A percentile compares a stretch with the other conserved stretches of the same genome.
Conservation (phyloP, 2,797 vertebrate species). For the Chaetodon trifasciatus region DNA sequence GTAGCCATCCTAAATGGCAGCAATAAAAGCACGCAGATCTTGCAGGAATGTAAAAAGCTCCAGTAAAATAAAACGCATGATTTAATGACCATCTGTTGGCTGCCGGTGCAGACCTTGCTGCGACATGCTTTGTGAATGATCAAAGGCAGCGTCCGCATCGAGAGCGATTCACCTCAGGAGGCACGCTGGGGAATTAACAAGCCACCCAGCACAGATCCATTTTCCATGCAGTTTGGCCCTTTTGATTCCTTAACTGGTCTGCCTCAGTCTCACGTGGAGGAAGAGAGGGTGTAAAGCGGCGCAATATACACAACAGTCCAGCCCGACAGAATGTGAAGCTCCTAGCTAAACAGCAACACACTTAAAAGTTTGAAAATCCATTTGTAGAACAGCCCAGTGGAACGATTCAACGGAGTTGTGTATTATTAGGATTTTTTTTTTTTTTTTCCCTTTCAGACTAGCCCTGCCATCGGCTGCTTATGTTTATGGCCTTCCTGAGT, state of each 20-base stretch:
- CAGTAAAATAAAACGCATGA: conserved; percentile 85
- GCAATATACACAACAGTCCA: conserved; percentile 26
- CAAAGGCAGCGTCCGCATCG: conserved; percentile 78
- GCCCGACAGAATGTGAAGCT: conserved; percentile 36
- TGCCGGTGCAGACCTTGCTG: conserved; percentile 73
- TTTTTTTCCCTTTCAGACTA: conserved; percentile 19
- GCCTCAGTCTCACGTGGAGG: conserved; percentile 20
- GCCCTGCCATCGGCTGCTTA: conserved; percentile 52
- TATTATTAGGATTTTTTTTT: conserved; percentile 46
- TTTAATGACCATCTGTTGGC: conserved; percentile 88
- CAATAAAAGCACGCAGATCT: conserved; percentile 84
- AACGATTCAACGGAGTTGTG: conserved; percentile 52
- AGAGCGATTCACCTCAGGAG: conserved; percentile 80
- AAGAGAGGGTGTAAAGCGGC: conserved; percentile 42
- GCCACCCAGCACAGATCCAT: conserved; percentile 72
- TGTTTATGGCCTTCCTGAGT: conserved; percentile 69
- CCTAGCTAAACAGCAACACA: conserved; percentile 50
- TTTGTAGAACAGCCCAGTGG: conserved; percentile 56
- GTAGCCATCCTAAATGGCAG: conserved; percentile 72
- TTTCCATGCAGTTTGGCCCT: conserved; percentile 67
- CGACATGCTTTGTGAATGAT: conserved; percentile 81
- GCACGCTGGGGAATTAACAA: conserved; percentile 73
- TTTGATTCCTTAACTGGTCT: conserved; percentile 63
- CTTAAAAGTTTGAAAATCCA: conserved; percentile 68
- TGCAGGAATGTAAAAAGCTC: conserved; percentile 79